A percentile compares a stretch with the other conserved stretches of the same genome.
phyloP scores from a whole-genome alignment of 2,888 invertebrate genomes.

The Onchidella celtica region DNA sequence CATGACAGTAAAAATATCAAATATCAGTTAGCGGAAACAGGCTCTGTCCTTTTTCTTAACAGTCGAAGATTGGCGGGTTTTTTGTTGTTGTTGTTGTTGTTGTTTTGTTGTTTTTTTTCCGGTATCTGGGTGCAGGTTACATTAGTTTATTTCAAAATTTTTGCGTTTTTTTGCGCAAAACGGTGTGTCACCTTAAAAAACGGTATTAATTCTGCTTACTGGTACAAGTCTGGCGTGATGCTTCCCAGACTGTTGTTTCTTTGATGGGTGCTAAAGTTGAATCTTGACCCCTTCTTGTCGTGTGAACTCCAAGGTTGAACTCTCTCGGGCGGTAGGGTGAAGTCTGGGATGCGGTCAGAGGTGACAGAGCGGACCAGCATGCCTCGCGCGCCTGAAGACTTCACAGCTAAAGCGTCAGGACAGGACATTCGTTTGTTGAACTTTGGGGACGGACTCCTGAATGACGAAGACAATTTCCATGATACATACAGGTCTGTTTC shows the following conservation, averaged over 20 bases:
- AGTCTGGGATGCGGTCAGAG: slow-evolving; percentile 61
- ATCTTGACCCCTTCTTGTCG: slow-evolving; percentile 34
- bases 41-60: too few relatives aligned
- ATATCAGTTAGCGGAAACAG: too few relatives aligned
- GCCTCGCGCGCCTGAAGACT: not conserved
- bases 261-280: slow-evolving; percentile 13
- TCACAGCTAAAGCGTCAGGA: slow-evolving; percentile 52
- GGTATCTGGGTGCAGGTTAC: too few relatives aligned
- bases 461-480: slow-evolving; percentile 1
- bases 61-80: too few relatives aligned
- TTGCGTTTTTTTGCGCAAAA: too few relatives aligned
- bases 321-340: slow-evolving; percentile 63
- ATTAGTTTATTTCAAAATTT: too few relatives aligned
- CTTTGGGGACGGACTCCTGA: slow-evolving; percentile 59
- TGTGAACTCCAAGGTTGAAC: slow-evolving; percentile 58
- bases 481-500: not conserved
- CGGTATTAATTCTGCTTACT: slow-evolving; percentile 58
- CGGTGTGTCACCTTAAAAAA: too few relatives aligned
- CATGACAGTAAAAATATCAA: too few relatives aligned
- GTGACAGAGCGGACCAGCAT: slow-evolving; percentile 62
- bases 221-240: slow-evolving; percentile 63
- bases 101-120: too few relatives aligned
- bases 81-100: too few relatives aligned
- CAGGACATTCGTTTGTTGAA: slow-evolving; percentile 59
- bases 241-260: slow-evolving; percentile 47